A percentile compares a stretch with the other conserved stretches of the same genome.
Evolutionary conservation across 2,113 vertebrate species (phyloP).

Genomic region (Ahaetulla prasina): DNA sequence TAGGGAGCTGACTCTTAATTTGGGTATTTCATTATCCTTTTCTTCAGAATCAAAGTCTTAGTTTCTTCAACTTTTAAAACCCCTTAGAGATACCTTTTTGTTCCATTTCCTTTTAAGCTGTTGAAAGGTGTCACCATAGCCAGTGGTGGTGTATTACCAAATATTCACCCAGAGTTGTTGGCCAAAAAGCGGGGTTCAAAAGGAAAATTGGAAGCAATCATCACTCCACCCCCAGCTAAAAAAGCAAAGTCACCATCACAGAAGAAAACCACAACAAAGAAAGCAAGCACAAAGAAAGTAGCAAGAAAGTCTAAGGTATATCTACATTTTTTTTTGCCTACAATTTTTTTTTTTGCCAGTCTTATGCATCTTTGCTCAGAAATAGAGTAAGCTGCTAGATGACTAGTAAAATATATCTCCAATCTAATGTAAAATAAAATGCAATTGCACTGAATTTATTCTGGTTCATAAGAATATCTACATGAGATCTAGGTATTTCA

Average conservation of each 20-base stretch:
- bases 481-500: not conserved
- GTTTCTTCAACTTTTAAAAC: conserved; percentile 16
- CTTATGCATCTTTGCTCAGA: not conserved
- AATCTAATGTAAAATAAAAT: not conserved
- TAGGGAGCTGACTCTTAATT: not conserved
- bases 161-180: conserved; percentile 94
- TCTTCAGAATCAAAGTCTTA: conserved; percentile 1
- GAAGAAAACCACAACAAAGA: conserved; percentile 83
- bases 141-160: conserved; percentile 93
- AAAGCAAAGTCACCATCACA: conserved; percentile 85
- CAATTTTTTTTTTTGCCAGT: not conserved
- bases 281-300: conserved; percentile 78
- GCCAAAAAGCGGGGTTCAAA: conserved; percentile 93
- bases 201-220: conserved; percentile 92
- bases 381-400: not conserved
- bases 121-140: conserved; percentile 97
- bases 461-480: not conserved
- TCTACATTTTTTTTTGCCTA: not conserved
- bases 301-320: conserved; percentile 85
- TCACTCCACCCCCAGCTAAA: conserved; percentile 87
- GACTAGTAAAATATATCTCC: not conserved
- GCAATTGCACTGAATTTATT: not conserved
- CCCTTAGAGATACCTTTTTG: not conserved
- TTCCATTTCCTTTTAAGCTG: conserved; percentile 68
- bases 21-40: not conserved